Base-by-base conservation (phyloP, 2,113 vertebrate genomes). In the Pelvicachromis taeniatus region DNA sequence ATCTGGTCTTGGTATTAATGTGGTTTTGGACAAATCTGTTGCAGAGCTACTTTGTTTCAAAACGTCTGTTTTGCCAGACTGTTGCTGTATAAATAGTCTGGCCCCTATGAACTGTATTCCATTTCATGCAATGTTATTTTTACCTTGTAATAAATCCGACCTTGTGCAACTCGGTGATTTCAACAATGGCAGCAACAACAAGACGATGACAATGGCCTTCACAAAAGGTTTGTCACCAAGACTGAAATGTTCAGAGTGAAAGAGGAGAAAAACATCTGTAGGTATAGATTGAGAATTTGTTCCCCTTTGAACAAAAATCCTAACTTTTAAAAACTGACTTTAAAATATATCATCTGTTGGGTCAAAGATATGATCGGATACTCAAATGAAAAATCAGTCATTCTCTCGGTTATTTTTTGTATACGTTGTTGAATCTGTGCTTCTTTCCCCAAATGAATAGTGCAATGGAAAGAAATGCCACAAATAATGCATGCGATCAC, bases 81-180 rank as follows among this genome's bases (percentile, higher is more conserved):
- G 23, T 54, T 42, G 19, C 6, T 53, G 7, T 87, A 56, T 81
- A 82, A 90, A 90, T 54, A 86, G 58, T 52, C 5, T 45, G 81
- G 53, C 55, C 1, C 17, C 35, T 70, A 38, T 9, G 26, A 58
- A 80, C 82, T 63, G 61, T 77, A 53, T 63, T 82, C 26, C 29
- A 81, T 84, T 84, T 89, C 42, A 81, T 63, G 40, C 61, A 42
- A 14, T 85, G 78, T 87, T 92, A 68, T 94, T 93, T 91, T 83
- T 84, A 82, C 82, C 58, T 78, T 83, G 35, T 56, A 73, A 80
- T 85, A 80, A 73, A 45, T 86, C 33, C 40, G 61, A 53, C 87
- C 59, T 61, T 75, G 73, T 52, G 42, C 78, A 55, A 65, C 52
- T 58, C 54, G 70, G 23, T 77, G 87, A 65, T 48, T 55, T 65